Evolutionary conservation across 2,113 vertebrate species (phyloP).

Genomic region (Oostethus manadensis): DNA sequence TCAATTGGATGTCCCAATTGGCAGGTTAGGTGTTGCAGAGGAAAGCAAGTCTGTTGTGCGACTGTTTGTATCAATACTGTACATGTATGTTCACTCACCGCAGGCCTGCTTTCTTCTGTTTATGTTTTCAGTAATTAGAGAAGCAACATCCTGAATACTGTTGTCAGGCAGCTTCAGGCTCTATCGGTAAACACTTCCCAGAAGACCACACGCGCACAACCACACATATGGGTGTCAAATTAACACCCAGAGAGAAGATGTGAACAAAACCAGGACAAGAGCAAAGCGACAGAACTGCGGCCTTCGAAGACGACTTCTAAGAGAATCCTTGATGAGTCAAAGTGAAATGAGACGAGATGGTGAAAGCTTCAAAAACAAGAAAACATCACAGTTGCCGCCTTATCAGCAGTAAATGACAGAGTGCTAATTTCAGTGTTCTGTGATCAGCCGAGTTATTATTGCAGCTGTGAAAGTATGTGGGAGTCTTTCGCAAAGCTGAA

Average conservation of each 20-base stretch:
- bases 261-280: slow-evolving; percentile 62
- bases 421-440: slow-evolving; percentile 40
- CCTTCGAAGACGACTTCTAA: slow-evolving; percentile 67
- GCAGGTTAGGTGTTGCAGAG: no score
- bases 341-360: slow-evolving; percentile 56
- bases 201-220: slow-evolving; percentile 15
- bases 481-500: slow-evolving; percentile 10
- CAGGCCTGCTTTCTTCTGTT: slow-evolving; percentile 21
- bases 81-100: neutral
- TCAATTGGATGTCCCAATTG: no score
- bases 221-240: slow-evolving; percentile 38
- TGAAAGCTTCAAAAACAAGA: slow-evolving; percentile 39
- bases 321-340: slow-evolving; percentile 62
- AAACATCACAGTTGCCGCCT: slow-evolving; percentile 43
- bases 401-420: slow-evolving; percentile 39
- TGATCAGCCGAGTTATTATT: slow-evolving; percentile 52
- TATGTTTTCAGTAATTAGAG: slow-evolving; percentile 50
- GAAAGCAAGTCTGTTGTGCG: no score
- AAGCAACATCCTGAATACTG: slow-evolving; percentile 29
- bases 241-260: slow-evolving; percentile 61
- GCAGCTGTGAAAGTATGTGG: slow-evolving; percentile 20
- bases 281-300: slow-evolving; percentile 29
- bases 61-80: slow-evolving; percentile 5
- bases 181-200: slow-evolving; percentile 41
- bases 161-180: slow-evolving; percentile 40